These are phyloP conservation scores for Cheilosia soror DNA, from an alignment of 2,888 invertebrate genomes.

Conservation along the genomic window DNA sequence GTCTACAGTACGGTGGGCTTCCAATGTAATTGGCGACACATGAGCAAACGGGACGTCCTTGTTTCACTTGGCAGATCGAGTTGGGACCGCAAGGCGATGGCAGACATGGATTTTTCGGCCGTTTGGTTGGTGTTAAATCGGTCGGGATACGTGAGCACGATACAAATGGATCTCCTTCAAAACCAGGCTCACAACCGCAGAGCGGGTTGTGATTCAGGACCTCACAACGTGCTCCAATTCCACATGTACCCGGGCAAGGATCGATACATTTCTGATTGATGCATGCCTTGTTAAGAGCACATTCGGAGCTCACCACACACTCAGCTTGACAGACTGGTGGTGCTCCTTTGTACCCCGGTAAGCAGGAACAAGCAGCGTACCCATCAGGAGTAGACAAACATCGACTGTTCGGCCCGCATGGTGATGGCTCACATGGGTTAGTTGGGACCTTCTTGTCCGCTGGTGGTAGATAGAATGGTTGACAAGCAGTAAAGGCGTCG, in stretches of 20 bases:
- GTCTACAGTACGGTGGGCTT: slow-evolving; percentile 91
- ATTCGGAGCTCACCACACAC: slow-evolving; percentile 93
- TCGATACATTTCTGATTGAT: slow-evolving; percentile 91
- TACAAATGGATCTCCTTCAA: slow-evolving; percentile 92
- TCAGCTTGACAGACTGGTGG: slow-evolving; percentile 94
- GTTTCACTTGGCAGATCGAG: slow-evolving; percentile 92
- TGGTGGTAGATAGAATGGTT: slow-evolving; percentile 84
- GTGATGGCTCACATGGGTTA: slow-evolving; percentile 92
- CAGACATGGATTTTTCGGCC: slow-evolving; percentile 85
- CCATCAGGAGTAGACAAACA: slow-evolving; percentile 89
- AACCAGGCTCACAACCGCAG: slow-evolving; percentile 90
- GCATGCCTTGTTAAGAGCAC: slow-evolving; percentile 91
- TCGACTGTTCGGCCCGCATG: slow-evolving; percentile 92
- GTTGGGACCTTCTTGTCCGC: slow-evolving; percentile 81
- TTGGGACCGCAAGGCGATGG: slow-evolving; percentile 91
- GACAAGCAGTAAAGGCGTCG: slow-evolving; percentile 90
- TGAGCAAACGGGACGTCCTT: slow-evolving; percentile 91
- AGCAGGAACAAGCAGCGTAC: slow-evolving; percentile 91
- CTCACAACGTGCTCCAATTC: slow-evolving; percentile 89
- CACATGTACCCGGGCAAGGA: slow-evolving; percentile 94
- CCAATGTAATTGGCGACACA: slow-evolving; percentile 92
- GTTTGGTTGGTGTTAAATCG: slow-evolving; percentile 79
- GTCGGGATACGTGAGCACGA: slow-evolving; percentile 85
- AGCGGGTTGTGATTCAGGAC: slow-evolving; percentile 94
- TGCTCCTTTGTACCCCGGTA: slow-evolving; percentile 90